Evolutionary conservation across 2,888 invertebrate species (phyloP).

Genomic region (Xanthorhoe designata): DNA sequence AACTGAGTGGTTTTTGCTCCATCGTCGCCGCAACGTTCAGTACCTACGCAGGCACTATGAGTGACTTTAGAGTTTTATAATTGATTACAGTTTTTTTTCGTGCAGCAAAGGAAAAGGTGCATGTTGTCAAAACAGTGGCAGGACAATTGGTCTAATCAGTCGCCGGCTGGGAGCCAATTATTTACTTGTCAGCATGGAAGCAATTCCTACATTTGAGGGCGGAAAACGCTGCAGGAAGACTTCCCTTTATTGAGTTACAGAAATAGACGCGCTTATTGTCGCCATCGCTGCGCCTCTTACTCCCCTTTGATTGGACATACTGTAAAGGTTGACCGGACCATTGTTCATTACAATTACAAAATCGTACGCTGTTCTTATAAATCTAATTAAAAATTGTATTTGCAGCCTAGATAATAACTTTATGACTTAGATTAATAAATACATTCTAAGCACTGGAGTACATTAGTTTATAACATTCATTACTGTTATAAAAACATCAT

Average conservation of each 20-base stretch:
- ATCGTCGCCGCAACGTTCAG: constrained; percentile 7
- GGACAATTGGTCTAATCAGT: constrained; percentile 82
- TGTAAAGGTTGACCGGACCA: constrained; percentile 24
- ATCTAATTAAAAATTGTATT: too few species aligned
- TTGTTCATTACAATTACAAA: constrained; percentile 1
- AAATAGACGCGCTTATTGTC: constrained; percentile 66
- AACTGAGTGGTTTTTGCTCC: constrained; percentile 13
- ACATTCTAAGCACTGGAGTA: too few species aligned
- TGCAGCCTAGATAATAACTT: too few species aligned
- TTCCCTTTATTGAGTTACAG: constrained; percentile 73
- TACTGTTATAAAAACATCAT: not conserved
- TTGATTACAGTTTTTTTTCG: not conserved
- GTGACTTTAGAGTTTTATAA: not conserved
- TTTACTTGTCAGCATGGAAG: constrained; percentile 83
- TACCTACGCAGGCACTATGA: constrained; percentile 3
- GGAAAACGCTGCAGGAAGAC: constrained; percentile 82
- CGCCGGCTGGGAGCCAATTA: constrained; percentile 82
- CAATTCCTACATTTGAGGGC: constrained; percentile 84
- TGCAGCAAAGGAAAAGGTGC: constrained; percentile 45
- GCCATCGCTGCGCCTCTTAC: constrained; percentile 45
- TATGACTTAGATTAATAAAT: too few species aligned
- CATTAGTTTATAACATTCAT: not conserved
- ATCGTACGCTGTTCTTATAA: too few species aligned
- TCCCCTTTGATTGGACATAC: constrained; percentile 32
- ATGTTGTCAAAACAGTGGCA: constrained; percentile 83